Evolutionary conservation across 30 jellyfish, hydroid and myxozoan genomes (phyloP).

Genomic region (Euphysa ruthae): DNA sequence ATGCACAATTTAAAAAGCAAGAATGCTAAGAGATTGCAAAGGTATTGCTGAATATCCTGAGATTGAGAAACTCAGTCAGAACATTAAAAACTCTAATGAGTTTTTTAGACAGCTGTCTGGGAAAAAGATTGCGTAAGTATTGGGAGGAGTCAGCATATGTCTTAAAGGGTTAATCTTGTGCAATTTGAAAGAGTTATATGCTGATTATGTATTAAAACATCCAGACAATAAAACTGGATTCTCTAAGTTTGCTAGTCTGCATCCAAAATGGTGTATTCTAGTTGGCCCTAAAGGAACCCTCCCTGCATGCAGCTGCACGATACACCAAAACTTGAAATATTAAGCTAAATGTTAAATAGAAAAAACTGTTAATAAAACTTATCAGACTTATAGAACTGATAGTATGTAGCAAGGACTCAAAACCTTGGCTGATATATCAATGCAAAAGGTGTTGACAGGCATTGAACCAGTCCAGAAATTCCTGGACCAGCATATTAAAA

Average conservation of each 20-base stretch:
- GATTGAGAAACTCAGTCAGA: background rate
- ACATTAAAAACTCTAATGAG: background rate
- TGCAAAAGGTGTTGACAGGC: too few species aligned
- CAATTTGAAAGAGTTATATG: background rate
- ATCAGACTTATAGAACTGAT: too few species aligned
- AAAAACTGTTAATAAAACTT: too few species aligned
- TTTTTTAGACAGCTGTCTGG: background rate
- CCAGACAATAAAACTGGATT: background rate
- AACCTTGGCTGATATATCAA: too few species aligned
- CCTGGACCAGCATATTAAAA: too few species aligned
- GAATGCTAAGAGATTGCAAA: background rate
- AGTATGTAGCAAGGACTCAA: too few species aligned
- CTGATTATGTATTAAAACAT: background rate
- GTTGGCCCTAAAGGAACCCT: too few species aligned
- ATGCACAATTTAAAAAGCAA: background rate
- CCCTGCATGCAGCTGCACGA: too few species aligned
- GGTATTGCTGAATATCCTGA: background rate
- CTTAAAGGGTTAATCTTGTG: background rate
- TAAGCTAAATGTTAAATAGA: too few species aligned
- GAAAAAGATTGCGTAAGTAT: background rate
- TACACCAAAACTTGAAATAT: too few species aligned
- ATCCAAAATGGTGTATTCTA: background rate
- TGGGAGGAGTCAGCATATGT: background rate
- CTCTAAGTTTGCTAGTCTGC: constrained; percentile 1
- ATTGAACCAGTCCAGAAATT: too few species aligned